Evolutionary conservation across 2,888 invertebrate species (phyloP), one percentile per base, ranked within the genome.

Genomic region (Sinelater perroti): DNA sequence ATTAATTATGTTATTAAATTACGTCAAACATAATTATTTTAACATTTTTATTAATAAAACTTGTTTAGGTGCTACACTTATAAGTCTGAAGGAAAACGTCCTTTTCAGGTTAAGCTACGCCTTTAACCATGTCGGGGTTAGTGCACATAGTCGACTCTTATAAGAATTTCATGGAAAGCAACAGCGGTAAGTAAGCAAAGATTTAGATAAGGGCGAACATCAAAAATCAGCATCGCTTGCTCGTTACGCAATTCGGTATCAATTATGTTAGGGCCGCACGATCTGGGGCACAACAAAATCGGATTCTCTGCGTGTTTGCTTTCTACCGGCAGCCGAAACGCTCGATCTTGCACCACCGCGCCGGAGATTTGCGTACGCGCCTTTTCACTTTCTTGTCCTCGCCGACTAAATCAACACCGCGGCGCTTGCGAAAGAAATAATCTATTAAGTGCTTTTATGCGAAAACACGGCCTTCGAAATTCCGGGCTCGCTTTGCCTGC

Each of bases 161-260:
- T 56, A 69, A 66, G 51, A 67, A 75, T 53, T 65, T 76, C 53
- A 74, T 77, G 72, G 72, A 75, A 56, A 75, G 72, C 42, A 72
- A 75, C 68, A 71, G 71, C 61, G 76, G 77, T 77, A 66, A 71
- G 74, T 55, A 40, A 17, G 20, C 6, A 11, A 10, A 11, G 11
- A 2, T 14, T 33, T 1, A 2, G 2, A 36, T 18, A 36, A 8
- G 11, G 16, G 35, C 7, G 16, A 35, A 35, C 18, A 3, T 3
- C 7, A 35, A 35, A 35, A 35, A 35, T 35, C 16, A 35, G n/a
- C n/a, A 33, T 35, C n/a, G 8, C 17, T 16, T 16, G 17, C 16
- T 35, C 35, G n/a, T 14, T 35, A 17, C 17, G 2, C 13, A 16
- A 2, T 11, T 14, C 14, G 4, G 16, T n/a, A 17, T 14, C 17